A percentile compares a stretch with the other conserved stretches of the same genome.
These are phyloP conservation scores for Drosophila pseudoobscura DNA, from an alignment of 1,140 invertebrate genomes.

Conservation along the genomic window DNA sequence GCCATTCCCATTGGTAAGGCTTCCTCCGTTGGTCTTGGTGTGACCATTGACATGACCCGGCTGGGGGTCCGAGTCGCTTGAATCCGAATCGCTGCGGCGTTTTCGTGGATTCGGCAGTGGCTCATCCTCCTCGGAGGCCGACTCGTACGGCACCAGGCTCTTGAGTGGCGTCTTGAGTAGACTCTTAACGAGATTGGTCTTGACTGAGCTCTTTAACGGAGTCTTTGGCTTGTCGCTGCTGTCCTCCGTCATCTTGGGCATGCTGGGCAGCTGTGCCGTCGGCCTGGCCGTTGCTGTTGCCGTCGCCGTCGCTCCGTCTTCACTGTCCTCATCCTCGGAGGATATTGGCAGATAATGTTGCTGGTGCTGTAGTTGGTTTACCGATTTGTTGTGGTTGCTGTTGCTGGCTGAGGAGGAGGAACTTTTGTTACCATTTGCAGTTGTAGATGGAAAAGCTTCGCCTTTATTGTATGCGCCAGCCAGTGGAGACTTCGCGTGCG, in stretches of 20 bases:
- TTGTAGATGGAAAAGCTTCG: conserved; percentile 48
- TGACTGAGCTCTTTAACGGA: conserved; percentile 46
- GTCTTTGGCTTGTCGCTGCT: conserved; percentile 45
- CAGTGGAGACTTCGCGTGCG: conserved; percentile 59
- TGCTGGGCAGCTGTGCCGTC: conserved; percentile 69
- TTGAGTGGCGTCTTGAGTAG: conserved; percentile 62
- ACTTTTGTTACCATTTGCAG: conserved; percentile 76
- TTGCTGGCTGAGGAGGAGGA: conserved; percentile 62
- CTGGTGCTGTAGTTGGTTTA: conserved; percentile 51
- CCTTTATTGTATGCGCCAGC: conserved; percentile 55
- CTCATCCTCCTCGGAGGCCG: conserved; percentile 78
- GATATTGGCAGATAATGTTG: conserved; percentile 71
- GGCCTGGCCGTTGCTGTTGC: conserved; percentile 42
- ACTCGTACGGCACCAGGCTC: conserved; percentile 81
- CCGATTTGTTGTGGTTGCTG: conserved; percentile 48
- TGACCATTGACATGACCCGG: conserved; percentile 48
- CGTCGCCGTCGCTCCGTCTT: conserved; percentile 38
- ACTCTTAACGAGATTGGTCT: conserved; percentile 26
- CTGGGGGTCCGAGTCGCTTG: conserved; percentile 51
- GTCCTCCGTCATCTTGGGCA: conserved; percentile 66
- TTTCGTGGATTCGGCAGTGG: conserved; percentile 58
- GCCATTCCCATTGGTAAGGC: conserved; percentile 20
- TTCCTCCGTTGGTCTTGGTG: conserved; percentile 47
- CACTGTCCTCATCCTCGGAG: conserved; percentile 64
- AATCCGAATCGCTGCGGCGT: conserved; percentile 53